Conservation (phyloP, 2,888 invertebrate genomes). For the Palloptera scutellata region DNA sequence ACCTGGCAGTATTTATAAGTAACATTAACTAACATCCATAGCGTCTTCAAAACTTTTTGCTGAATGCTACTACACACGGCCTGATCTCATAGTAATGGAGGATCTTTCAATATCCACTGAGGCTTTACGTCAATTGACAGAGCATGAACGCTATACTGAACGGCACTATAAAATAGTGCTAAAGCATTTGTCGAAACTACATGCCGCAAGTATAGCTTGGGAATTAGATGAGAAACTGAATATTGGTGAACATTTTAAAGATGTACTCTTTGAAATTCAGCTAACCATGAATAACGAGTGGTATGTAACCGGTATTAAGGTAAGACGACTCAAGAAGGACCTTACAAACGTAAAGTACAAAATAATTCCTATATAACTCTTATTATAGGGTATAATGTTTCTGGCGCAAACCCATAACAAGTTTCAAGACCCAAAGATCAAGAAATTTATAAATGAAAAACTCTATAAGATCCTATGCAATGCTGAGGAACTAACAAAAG, state of each 20-base stretch:
- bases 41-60: constrained; percentile 48
- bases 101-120: constrained; percentile 44
- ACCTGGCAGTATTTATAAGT: not conserved
- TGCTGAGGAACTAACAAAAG: constrained; percentile 45
- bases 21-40: constrained; percentile 15
- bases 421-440: constrained; percentile 46
- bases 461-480: constrained; percentile 46
- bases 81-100: constrained; percentile 54
- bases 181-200: constrained; percentile 48
- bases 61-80: constrained; percentile 48
- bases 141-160: constrained; percentile 37
- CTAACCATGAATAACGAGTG: constrained; percentile 49
- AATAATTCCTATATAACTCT: not conserved
- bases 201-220: constrained; percentile 55
- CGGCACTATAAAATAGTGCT: constrained; percentile 48
- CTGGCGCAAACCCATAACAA: constrained; percentile 51
- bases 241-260: constrained; percentile 46
- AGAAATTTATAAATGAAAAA: constrained; percentile 46
- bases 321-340: constrained; percentile 25
- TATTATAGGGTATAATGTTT: constrained; percentile 47
- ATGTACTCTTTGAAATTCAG: constrained; percentile 45
- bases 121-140: constrained; percentile 42
- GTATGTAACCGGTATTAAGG: constrained; percentile 52
- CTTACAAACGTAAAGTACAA: not conserved
- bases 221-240: constrained; percentile 46